Evolutionary conservation across 2,888 invertebrate genomes (phyloP).

Genomic region (Dryobota labecula): DNA sequence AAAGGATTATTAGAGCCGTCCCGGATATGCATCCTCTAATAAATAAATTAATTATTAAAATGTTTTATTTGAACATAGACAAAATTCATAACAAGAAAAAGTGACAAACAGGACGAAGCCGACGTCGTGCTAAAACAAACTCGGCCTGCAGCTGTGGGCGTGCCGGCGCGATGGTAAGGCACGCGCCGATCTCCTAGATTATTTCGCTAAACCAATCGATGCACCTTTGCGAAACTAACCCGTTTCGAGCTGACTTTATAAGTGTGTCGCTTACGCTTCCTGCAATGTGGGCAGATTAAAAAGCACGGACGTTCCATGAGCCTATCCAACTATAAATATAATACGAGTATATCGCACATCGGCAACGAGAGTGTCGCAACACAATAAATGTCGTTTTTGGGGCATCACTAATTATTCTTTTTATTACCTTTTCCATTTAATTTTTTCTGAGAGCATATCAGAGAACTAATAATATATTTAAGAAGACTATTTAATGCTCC

Average conservation of each 20-base stretch:
- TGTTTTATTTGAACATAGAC: neutral
- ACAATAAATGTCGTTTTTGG: too few species aligned
- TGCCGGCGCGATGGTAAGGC: conserved; percentile 78
- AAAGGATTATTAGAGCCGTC: too few species aligned
- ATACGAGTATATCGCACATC: too few species aligned
- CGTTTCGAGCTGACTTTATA: conserved; percentile 39
- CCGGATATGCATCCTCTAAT: too few species aligned
- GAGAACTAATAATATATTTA: too few species aligned
- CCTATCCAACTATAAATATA: neutral
- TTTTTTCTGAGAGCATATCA: too few species aligned
- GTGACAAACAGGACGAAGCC: conserved; percentile 47
- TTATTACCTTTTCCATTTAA: too few species aligned
- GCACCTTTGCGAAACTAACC: conserved; percentile 60
- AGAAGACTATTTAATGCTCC: too few species aligned
- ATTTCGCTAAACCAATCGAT: conserved; percentile 70
- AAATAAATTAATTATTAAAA: too few species aligned
- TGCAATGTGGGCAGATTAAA: conserved; percentile 5
- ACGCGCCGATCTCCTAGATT: conserved; percentile 78
- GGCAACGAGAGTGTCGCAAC: too few species aligned
- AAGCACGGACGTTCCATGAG: neutral
- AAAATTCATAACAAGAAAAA: conserved; percentile 14
- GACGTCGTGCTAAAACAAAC: conserved; percentile 84
- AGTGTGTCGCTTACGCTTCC: conserved; percentile 50
- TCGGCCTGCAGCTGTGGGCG: conserved; percentile 80
- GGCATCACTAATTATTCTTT: too few species aligned